Conservation (phyloP, 2,113 vertebrate genomes). For the Antennarius striatus region DNA sequence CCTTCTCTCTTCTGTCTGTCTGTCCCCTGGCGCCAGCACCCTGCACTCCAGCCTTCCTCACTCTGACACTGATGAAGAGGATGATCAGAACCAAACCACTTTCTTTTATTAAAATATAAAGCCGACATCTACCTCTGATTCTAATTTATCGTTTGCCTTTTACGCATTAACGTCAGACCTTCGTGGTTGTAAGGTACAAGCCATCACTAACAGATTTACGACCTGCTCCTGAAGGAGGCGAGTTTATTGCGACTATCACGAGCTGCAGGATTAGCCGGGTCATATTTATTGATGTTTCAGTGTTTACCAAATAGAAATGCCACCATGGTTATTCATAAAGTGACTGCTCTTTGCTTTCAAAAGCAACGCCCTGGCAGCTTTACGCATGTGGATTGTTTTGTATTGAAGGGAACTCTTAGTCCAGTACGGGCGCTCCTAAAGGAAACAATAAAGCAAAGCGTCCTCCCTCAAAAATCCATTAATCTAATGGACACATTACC, state of each 20-base stretch:
- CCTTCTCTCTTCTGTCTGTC: conserved; percentile 27
- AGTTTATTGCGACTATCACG: conserved; percentile 10
- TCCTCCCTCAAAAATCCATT: not conserved
- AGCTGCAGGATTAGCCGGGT: conserved; percentile 11
- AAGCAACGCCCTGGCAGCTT: conserved; percentile 7
- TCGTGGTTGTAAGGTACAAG: conserved; percentile 51
- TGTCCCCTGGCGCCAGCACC: conserved; percentile 62
- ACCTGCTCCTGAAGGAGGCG: not conserved
- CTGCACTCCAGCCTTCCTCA: conserved; percentile 36
- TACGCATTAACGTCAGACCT: conserved; percentile 34
- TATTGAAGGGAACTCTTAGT: not conserved
- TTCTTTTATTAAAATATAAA: conserved; percentile 51
- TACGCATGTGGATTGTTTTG: conserved; percentile 7
- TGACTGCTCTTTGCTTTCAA: conserved; percentile 20
- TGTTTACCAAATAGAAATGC: conserved; percentile 39
- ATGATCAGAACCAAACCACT: conserved; percentile 48
- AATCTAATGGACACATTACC: conserved; percentile 12
- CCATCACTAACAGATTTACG: conserved; percentile 42
- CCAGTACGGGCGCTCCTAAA: conserved; percentile 16
- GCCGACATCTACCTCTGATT: conserved; percentile 32
- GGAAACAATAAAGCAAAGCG: conserved; percentile 21
- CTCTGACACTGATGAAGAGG: conserved; percentile 63
- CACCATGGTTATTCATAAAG: conserved; percentile 10
- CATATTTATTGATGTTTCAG: conserved; percentile 23
- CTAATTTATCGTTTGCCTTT: conserved; percentile 47